Evolutionary conservation across 1,140 invertebrate species (phyloP).

Genomic region (Orussus abietinus): DNA sequence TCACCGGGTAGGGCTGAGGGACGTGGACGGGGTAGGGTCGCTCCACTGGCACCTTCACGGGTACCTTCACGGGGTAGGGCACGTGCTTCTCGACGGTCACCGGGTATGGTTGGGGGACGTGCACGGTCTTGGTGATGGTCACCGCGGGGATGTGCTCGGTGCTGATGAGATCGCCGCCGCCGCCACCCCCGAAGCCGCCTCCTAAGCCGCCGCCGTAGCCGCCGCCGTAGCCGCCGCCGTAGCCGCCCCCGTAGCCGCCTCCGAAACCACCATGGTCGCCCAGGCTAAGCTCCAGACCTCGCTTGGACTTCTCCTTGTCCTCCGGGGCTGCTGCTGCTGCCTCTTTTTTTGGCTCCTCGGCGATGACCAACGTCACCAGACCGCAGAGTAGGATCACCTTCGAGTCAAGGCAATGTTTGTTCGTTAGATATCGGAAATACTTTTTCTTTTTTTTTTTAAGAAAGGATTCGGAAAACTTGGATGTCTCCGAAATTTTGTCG

Average conservation of each 20-base stretch:
- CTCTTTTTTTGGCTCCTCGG: conserved; percentile 29
- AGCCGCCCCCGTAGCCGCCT: conserved; percentile 7
- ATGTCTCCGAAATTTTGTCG: too few species aligned
- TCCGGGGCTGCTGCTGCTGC: conserved; percentile 16
- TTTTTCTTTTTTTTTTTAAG: conserved; percentile 13
- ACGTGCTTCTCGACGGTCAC: conserved; percentile 48
- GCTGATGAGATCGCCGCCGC: conserved; percentile 32
- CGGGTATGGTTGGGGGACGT: conserved; percentile 49
- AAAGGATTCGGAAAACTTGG: too few species aligned
- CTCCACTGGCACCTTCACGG: conserved; percentile 53
- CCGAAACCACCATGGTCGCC: conserved; percentile 29
- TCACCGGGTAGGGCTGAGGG: conserved; percentile 57
- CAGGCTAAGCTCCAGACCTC: conserved; percentile 39
- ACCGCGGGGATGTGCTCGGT: conserved; percentile 47
- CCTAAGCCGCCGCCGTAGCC: conserved; percentile 15
- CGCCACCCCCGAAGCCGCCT: conserved; percentile 8
- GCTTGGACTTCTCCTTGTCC: conserved; percentile 35
- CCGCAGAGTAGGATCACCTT: conserved; percentile 38
- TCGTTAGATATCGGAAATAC: conserved; percentile 3
- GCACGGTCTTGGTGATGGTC: conserved; percentile 52
- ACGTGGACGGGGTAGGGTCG: conserved; percentile 57
- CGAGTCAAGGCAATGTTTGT: conserved; percentile 3
- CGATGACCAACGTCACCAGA: conserved; percentile 29
- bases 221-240: conserved; percentile 12
- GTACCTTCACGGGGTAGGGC: conserved; percentile 47